Base-by-base conservation (phyloP, 2,113 vertebrate genomes). In the Colinus virginianus region DNA sequence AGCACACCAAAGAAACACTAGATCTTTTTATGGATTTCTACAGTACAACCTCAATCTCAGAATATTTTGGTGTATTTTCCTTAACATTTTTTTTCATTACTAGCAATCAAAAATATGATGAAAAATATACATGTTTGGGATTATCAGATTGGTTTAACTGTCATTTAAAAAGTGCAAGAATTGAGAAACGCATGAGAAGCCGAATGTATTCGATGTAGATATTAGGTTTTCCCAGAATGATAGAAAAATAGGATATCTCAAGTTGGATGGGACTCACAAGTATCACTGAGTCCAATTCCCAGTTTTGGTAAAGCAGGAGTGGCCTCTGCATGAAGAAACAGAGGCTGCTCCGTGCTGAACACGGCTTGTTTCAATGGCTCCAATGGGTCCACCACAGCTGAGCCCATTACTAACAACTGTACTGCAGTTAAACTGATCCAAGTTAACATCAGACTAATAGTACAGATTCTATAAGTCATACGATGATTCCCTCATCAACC, bases 301-400 rank as follows among this genome's bases (percentile, higher is more conserved):
- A n/a, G 55, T n/a, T 53, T 21, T 49, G 67, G 43, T 34, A 71
- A 34, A 63, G 20, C 5, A 63, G n/a, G 13, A 17, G 32, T 23
- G 36, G 22, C 17, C 6, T 56, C 25, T 43, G 19, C 13, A 10
- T 10, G 11, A 23, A 51, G 8, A 74, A 25, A 59, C 9, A 20
- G 36, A 4, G 48, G 17, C 28, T 78, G 20, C 53, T 8, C 40
- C 0, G 0, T 26, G 11, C 19, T 25, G 72, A 78, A 14, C 36
- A 74, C 28, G 48, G n/a, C 34, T 0, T 2, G 19, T 63, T 83
- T 48, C 28, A 38, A 11, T 23, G n/a, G 42, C 22, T 58, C 51
- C 9, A 32, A 38, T 9, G 72, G 64, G 30, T 2, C 11, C 64
- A 56, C 16, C 1, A 2, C 46, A 67, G 66, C n/a, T 66, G 25